Evolutionary conservation across 2,797 vertebrate species (phyloP).

Genomic region (Chaetodon trifasciatus): DNA sequence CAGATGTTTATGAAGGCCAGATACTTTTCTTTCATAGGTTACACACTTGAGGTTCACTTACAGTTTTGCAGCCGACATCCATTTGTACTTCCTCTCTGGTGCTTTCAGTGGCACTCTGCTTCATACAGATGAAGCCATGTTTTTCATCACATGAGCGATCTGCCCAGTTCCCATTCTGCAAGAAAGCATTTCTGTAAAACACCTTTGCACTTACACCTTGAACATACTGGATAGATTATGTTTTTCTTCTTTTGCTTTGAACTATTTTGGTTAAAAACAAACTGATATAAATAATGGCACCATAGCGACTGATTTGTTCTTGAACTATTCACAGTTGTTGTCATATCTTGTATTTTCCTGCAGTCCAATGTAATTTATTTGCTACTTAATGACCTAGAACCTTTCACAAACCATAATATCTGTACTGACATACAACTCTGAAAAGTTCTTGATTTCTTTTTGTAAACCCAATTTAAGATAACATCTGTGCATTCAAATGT

Average conservation of each 20-base stretch:
- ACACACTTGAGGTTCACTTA: constrained; percentile 83
- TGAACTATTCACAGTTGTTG: too few species aligned
- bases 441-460: too few species aligned
- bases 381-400: too few species aligned
- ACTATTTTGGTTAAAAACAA: neutral
- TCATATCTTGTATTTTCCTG: too few species aligned
- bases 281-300: too few species aligned
- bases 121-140: constrained; percentile 92
- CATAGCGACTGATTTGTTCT: too few species aligned
- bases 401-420: too few species aligned
- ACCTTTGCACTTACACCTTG: neutral
- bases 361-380: too few species aligned
- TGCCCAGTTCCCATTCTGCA: constrained; percentile 92
- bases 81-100: constrained; percentile 62
- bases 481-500: too few species aligned
- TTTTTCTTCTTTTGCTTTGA: neutral
- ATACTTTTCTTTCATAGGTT: neutral
- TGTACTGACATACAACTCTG: too few species aligned
- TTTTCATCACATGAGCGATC: constrained; percentile 88
- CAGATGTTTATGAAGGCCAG: neutral
- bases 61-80: constrained; percentile 88
- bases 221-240: neutral
- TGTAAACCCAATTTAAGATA: too few species aligned
- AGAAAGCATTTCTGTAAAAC: constrained; percentile 14
- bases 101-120: constrained; percentile 79